Conservation (phyloP, 2,797 vertebrate genomes). For the Percopsis omiscomaycus region DNA sequence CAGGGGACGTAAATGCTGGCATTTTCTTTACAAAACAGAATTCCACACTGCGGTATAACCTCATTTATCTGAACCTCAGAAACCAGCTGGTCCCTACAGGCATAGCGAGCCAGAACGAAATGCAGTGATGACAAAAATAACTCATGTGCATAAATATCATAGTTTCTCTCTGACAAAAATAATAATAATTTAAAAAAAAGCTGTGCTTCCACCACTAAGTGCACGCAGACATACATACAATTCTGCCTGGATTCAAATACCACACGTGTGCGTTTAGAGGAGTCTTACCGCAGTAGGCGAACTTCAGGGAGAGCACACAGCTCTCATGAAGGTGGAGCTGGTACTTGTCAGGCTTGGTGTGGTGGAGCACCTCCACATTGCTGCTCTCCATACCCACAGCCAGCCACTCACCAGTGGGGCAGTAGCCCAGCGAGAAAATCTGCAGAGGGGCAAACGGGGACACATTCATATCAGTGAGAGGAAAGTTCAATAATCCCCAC, state of each 20-base stretch:
- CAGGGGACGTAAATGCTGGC: constrained; percentile 37
- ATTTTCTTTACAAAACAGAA: constrained; percentile 16
- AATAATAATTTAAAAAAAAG: too few relatives aligned
- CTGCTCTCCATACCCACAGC: constrained; percentile 98
- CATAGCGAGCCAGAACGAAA: constrained; percentile 11
- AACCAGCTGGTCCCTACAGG: constrained; percentile 44
- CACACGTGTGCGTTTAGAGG: background rate
- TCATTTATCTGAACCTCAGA: constrained; percentile 42
- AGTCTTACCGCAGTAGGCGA: constrained; percentile 91
- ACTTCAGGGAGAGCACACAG: constrained; percentile 96
- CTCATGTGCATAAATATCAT: constrained; percentile 25
- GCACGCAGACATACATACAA: background rate
- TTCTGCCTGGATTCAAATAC: too few relatives aligned
- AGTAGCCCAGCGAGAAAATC: constrained; percentile 97
- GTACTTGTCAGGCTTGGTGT: constrained; percentile 96
- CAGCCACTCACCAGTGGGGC: constrained; percentile 94
- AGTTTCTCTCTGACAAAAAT: background rate
- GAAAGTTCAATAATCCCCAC: too few relatives aligned
- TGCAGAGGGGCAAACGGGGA: constrained; percentile 35
- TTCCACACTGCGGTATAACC: constrained; percentile 29
- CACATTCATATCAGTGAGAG: background rate
- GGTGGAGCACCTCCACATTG: constrained; percentile 94
- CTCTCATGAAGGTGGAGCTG: constrained; percentile 97
- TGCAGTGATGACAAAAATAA: constrained; percentile 12
- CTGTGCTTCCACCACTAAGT: background rate